Conservation (phyloP, 2,888 invertebrate species). For the Anoncus sp. region DNA sequence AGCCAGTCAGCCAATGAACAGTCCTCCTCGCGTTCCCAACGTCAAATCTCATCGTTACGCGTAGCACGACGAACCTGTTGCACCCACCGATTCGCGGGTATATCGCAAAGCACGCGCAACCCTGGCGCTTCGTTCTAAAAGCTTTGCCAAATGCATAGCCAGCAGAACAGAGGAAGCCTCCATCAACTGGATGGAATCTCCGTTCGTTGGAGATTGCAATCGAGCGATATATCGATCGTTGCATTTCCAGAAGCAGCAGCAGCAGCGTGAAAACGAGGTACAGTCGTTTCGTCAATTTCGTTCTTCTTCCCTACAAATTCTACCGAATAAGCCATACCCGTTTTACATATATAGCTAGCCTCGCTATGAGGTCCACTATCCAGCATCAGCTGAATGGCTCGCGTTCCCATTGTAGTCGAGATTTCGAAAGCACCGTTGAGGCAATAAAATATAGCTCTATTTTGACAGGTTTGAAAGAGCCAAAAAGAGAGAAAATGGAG, state of each 20-base stretch:
- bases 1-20: constrained; percentile 50
- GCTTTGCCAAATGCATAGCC: constrained; percentile 24
- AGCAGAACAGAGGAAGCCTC: constrained; percentile 35
- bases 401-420: constrained; percentile 15
- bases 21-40: constrained; percentile 54
- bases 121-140: constrained; percentile 32
- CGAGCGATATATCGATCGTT: constrained; percentile 49
- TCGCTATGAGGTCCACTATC: neutral
- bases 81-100: constrained; percentile 57
- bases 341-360: constrained; percentile 14
- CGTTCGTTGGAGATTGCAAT: constrained; percentile 40
- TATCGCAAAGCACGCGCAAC: constrained; percentile 12
- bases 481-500: constrained; percentile 10
- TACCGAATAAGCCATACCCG: constrained; percentile 22
- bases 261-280: constrained; percentile 25
- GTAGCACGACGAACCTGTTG: constrained; percentile 75
- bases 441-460: constrained; percentile 57
- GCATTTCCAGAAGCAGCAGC: constrained; percentile 8
- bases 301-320: constrained; percentile 46
- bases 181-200: constrained; percentile 34
- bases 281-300: constrained; percentile 38
- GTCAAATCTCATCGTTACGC: constrained; percentile 72
- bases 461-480: constrained; percentile 5
- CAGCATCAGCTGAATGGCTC: neutral
- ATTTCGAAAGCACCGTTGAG: constrained; percentile 18